phyloP scores from a whole-genome alignment of 2,888 invertebrate genomes.

The Sesamia inferens region DNA sequence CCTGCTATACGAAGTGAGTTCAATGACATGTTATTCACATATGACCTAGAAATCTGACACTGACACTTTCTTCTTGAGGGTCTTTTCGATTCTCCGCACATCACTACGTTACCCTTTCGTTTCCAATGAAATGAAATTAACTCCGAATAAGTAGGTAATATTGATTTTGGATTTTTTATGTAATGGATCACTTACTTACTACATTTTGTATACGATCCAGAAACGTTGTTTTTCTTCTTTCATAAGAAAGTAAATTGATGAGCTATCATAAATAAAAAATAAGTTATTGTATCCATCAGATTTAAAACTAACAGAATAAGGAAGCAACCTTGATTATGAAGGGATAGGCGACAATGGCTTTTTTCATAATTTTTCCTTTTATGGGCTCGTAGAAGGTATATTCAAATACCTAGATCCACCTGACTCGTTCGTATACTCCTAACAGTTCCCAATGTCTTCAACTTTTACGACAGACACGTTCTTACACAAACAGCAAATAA shows the following conservation, averaged over 20 bases:
- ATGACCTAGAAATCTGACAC: conserved; percentile 85
- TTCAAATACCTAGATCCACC: neutral
- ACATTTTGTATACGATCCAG: neutral
- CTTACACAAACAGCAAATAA: conserved; percentile 10
- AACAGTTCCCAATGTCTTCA: neutral
- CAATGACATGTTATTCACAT: conserved; percentile 85
- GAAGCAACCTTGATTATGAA: neutral
- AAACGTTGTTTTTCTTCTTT: neutral
- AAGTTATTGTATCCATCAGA: neutral
- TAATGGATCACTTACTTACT: neutral
- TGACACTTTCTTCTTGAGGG: conserved; percentile 86
- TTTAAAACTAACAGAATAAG: neutral
- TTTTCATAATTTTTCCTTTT: neutral
- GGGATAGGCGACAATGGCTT: neutral
- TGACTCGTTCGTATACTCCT: neutral
- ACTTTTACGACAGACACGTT: conserved; percentile 1
- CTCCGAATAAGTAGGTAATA: conserved; percentile 50
- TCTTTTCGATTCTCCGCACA: conserved; percentile 81
- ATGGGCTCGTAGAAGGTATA: neutral
- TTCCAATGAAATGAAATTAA: conserved; percentile 65
- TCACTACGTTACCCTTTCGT: conserved; percentile 71
- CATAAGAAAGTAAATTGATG: neutral
- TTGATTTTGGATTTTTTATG: conserved; percentile 25
- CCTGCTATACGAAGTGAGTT: conserved; percentile 77
- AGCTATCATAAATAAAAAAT: neutral